phyloP scores from a whole-genome alignment of 2,797 vertebrate species.

The Ctenosaura bakeri region DNA sequence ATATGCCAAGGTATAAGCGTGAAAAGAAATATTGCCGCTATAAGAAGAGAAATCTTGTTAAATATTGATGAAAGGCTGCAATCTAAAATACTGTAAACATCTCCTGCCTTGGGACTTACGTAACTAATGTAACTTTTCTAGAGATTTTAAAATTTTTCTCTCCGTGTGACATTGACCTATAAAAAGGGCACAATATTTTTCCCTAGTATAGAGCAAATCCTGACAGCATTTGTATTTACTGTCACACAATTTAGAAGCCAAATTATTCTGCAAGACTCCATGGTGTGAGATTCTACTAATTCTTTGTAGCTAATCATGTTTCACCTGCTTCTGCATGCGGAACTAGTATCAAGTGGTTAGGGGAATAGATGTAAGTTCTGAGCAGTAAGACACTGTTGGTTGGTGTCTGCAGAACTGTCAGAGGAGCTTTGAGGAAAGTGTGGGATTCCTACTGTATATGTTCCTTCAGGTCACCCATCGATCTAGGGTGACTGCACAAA shows the following conservation, averaged over 20 bases:
- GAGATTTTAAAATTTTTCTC: neutral
- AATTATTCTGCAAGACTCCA: neutral
- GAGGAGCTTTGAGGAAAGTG: slow-evolving; percentile 10
- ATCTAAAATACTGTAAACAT: slow-evolving; percentile 45
- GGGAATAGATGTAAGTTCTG: slow-evolving; percentile 10
- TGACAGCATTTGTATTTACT: neutral
- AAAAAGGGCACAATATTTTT: slow-evolving; percentile 50
- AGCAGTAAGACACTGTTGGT: slow-evolving; percentile 22
- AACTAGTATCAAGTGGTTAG: neutral
- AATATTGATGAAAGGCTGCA: slow-evolving; percentile 41
- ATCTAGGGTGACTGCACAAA: too few species aligned
- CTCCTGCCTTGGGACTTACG: slow-evolving; percentile 37
- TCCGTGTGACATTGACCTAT: slow-evolving; percentile 61
- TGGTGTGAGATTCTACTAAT: neutral
- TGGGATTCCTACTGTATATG: neutral
- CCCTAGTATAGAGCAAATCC: slow-evolving; percentile 13
- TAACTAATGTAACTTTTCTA: slow-evolving; percentile 62
- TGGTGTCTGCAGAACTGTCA: neutral
- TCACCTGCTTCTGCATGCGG: neutral
- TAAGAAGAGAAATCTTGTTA: slow-evolving; percentile 8
- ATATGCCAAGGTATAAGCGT: neutral
- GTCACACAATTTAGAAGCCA: neutral
- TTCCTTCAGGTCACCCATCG: too few species aligned
- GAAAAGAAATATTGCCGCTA: neutral
- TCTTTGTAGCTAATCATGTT: neutral